A percentile compares a stretch with the other conserved stretches of the same genome.
Conservation (phyloP, 2,113 vertebrate genomes). For the Lanius collurio region DNA sequence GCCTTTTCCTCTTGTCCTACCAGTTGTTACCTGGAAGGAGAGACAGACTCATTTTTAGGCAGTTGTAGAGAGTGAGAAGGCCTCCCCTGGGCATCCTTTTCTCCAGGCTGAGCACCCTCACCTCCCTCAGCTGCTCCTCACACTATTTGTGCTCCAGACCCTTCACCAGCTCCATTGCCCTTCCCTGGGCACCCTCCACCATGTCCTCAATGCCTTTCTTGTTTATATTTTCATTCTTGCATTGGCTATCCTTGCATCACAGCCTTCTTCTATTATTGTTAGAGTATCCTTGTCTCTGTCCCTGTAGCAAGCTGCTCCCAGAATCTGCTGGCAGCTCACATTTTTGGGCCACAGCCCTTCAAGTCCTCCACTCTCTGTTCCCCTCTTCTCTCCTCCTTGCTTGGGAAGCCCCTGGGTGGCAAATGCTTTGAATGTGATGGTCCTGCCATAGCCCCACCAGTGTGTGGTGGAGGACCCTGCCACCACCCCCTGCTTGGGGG, state of each 20-base stretch:
- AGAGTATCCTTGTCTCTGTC: not conserved
- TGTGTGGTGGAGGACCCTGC: fast-evolving
- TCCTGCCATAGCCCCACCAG: not conserved
- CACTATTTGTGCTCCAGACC: not conserved
- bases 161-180: not conserved
- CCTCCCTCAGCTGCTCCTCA: not conserved
- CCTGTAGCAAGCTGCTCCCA: not conserved
- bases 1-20: not conserved
- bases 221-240: not conserved
- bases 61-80: not conserved
- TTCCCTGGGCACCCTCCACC: not conserved
- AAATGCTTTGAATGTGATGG: not conserved
- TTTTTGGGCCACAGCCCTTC: not conserved
- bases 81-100: not conserved
- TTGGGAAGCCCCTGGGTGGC: not conserved
- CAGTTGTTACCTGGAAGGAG: not conserved
- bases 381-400: not conserved
- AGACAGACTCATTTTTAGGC: not conserved
- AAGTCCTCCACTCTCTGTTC: not conserved
- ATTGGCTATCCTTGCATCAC: not conserved
- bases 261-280: not conserved
- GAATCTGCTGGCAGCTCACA: not conserved
- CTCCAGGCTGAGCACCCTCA: not conserved
- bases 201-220: not conserved
- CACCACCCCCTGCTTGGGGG: not conserved